Base-by-base conservation (phyloP, 2,797 vertebrate genomes). In the Spinus pinus region DNA sequence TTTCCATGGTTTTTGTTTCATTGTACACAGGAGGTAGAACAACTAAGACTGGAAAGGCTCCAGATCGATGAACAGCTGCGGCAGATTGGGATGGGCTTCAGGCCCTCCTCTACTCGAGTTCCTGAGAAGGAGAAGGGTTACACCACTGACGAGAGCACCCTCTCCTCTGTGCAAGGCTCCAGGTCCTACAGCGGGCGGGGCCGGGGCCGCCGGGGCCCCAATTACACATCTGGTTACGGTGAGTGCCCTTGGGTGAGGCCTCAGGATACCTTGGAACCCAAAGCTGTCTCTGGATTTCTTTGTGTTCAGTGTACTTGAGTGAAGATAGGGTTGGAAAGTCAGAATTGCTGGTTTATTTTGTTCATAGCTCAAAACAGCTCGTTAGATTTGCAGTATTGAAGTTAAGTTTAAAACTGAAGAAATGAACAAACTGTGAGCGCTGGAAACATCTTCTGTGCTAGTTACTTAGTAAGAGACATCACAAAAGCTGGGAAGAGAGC, bases 61-160 rank as follows among this genome's bases (percentile, higher is more conserved):
- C 99, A 99, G 97, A 99, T 99, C 28, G 99, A 99, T 28, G 99
- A 99, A 56, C 99, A 99, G 74, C 96, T 99, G 42, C 98, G 99
- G 88, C 99, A 99, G 98, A 98, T 99, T 62, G 99, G 98, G 90
- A 98, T 99, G 98, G 99, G 99, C 90, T 99, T 99, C 97, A 98
- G 99, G 86, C 98, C 99, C 60, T 97, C 97, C 72, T 98, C 98
- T 4, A 88, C 96, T 85, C 98, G 98, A 93, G 97, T 98, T 42
- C 96, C 98, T 25, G 98, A 99, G 95, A 98, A 98, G 92, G 98
- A 97, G 80, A 99, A 98, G 96, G 98, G 98, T 82, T 98, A 98
- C 67, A 97, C 98, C 72, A 97, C 98, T 54, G 99, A 99, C 11
- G 98, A 98, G 96, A 98, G 97, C 87, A 98, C 97, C 66, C 97